A percentile compares a stretch with the other conserved stretches of the same genome.
Evolutionary conservation across 2,113 vertebrate species (phyloP).

Genomic region (Chaetura pelagica): DNA sequence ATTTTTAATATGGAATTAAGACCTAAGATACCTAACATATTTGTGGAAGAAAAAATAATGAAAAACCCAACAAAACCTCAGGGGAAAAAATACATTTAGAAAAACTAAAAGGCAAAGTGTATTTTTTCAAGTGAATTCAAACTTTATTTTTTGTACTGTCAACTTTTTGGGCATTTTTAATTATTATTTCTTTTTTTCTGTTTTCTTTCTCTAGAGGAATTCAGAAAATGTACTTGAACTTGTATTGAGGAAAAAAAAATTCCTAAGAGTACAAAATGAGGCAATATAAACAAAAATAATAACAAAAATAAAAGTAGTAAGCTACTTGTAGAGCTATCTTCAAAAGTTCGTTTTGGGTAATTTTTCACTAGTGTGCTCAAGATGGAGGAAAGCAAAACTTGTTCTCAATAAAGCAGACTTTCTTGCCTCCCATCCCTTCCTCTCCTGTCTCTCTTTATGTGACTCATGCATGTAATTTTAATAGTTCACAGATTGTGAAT

Average conservation of each 20-base stretch:
- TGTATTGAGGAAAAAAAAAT: neutral
- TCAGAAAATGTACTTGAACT: neutral
- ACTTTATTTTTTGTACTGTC: neutral
- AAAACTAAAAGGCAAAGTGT: neutral
- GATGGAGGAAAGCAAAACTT: neutral
- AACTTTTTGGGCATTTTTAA: neutral
- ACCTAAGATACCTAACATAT: neutral
- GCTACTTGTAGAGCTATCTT: neutral
- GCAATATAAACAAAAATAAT: neutral
- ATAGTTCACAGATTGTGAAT: neutral
- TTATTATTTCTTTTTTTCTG: neutral
- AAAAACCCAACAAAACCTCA: neutral
- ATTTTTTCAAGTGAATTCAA: neutral
- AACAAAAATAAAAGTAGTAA: neutral
- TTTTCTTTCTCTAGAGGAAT: neutral
- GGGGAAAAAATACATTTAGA: neutral
- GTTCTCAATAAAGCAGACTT: neutral
- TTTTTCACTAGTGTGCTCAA: neutral
- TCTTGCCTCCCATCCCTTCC: neutral
- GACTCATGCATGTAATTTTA: neutral
- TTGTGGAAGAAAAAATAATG: neutral
- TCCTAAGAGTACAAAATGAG: neutral
- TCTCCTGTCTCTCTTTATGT: neutral
- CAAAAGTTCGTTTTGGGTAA: neutral
- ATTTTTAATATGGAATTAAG: neutral